Evolutionary conservation across 2,888 invertebrate genomes (phyloP).

Genomic region (Micropterix aruncella): DNA sequence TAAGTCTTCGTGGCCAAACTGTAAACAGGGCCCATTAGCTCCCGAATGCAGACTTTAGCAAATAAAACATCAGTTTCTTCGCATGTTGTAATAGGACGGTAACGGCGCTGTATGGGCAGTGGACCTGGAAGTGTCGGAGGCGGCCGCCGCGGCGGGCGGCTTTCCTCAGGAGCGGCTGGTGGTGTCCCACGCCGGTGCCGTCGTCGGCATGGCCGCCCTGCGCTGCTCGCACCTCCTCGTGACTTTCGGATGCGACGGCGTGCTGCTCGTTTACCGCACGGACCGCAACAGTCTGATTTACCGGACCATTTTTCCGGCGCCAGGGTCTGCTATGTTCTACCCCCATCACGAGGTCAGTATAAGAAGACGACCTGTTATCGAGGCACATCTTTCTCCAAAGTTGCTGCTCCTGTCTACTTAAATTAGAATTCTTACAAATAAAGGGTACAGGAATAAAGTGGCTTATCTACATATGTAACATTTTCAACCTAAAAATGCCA

Average conservation of each 20-base stretch:
- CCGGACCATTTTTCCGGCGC: slow-evolving; percentile 36
- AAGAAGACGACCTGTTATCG: too few species aligned
- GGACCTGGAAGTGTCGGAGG: slow-evolving; percentile 31
- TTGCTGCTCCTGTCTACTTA: too few species aligned
- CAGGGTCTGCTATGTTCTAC: slow-evolving; percentile 51
- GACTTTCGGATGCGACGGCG: slow-evolving; percentile 60
- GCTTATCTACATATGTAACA: too few species aligned
- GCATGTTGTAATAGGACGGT: slow-evolving; percentile 6
- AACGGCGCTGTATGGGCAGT: slow-evolving; percentile 20
- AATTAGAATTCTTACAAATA: too few species aligned
- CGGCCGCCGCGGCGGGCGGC: slow-evolving; percentile 27
- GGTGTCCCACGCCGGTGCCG: slow-evolving; percentile 62
- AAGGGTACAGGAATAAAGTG: too few species aligned
- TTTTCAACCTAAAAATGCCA: too few species aligned
- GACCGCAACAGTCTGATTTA: slow-evolving; percentile 40
- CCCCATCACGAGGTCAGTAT: slow-evolving; percentile 51
- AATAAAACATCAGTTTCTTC: slow-evolving; percentile 18
- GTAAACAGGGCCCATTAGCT: too few species aligned
- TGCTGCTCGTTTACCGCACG: slow-evolving; percentile 61
- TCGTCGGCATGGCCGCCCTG: slow-evolving; percentile 53
- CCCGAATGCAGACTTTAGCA: slow-evolving; percentile 14
- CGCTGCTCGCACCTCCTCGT: slow-evolving; percentile 56
- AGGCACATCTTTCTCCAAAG: too few species aligned
- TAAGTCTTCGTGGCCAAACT: too few species aligned
- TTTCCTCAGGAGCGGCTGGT: slow-evolving; percentile 34